These are phyloP conservation scores for Leistus spinibarbis DNA, from an alignment of 2,888 invertebrate species.

Conservation along the genomic window DNA sequence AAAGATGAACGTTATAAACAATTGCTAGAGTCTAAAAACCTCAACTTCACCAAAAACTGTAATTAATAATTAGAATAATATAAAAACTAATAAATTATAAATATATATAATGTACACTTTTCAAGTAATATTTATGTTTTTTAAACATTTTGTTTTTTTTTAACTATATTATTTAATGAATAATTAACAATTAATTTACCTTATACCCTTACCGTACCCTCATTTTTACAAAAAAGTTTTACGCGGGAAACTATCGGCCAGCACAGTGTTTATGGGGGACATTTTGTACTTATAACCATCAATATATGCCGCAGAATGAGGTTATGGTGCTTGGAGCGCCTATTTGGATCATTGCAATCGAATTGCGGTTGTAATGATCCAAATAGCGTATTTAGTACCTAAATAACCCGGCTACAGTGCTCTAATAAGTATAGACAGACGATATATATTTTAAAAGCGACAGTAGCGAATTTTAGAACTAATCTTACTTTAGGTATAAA, in stretches of 20 bases:
- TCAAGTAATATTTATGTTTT: slow-evolving; percentile 45
- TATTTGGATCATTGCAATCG: slow-evolving; percentile 5
- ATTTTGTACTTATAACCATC: neutral
- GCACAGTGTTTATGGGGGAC: neutral
- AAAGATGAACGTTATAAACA: slow-evolving; percentile 38
- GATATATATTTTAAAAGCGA: neutral
- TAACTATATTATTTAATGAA: slow-evolving; percentile 46
- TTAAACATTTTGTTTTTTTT: slow-evolving; percentile 45
- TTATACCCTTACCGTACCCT: slow-evolving; percentile 50
- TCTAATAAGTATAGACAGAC: neutral
- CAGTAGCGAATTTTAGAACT: no score
- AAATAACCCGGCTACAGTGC: neutral
- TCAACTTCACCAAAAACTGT: slow-evolving; percentile 34
- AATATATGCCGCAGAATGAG: neutral
- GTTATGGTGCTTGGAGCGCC: neutral
- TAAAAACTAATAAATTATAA: slow-evolving; percentile 38
- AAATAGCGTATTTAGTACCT: neutral
- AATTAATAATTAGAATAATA: slow-evolving; percentile 28
- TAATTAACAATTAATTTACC: slow-evolving; percentile 50
- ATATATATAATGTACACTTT: slow-evolving; percentile 47
- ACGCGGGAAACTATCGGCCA: slow-evolving; percentile 23
- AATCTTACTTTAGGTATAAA: neutral
- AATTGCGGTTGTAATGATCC: neutral
- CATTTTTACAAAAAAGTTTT: slow-evolving; percentile 43
- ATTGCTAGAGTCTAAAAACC: slow-evolving; percentile 36